Evolutionary conservation across 2,797 vertebrate species (phyloP), one percentile per base, ranked within the genome.

Genomic region (Lateolabrax maculatus): DNA sequence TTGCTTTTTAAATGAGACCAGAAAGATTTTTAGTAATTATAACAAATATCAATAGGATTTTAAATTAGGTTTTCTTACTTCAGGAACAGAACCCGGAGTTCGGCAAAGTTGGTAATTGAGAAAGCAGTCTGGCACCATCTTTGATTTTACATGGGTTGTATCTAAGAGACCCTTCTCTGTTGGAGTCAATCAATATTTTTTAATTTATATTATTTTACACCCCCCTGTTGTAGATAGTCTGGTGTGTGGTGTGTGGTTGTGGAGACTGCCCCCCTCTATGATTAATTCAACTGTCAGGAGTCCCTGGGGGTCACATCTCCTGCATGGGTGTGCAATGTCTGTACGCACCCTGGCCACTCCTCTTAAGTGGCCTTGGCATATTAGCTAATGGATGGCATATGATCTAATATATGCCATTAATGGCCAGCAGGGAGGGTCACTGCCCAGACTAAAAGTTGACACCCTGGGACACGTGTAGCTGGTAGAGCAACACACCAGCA

Each of bases 291-390:
- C 74, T 57, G 57, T 81, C 71, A 78, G 68, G n/a, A 56, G 70
- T 89, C 93, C 84, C 91, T 1, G 2, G 86, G 84, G 90, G 85
- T 82, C 83, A 86, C 84, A 92, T 94, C 91, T 94, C 90, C 85
- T 93, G 91, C 91, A 94, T 95, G 93, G 90, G 84, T 94, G 92
- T 94, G 89, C 91, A 94, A 93, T 94, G 87, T 92, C 80, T 93
- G 83, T 82, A 88, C 68, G 82, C 89, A 89, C 76, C 84, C 73
- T 90, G 87, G 83, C 77, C 90, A 87, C 91, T 84, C 64, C 89
- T 92, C 84, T 91, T 80, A 89, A 84, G 77, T 72, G 86, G 62
- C 60, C 51, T 85, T 76, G 75, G 73, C 83, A 90, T 91, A 84
- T 90, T 88, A 90, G 87, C 84, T 94, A 94, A 94, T 94, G 93